Base-by-base conservation (phyloP, 1,140 invertebrate genomes). In the Aleiodes sp. region DNA sequence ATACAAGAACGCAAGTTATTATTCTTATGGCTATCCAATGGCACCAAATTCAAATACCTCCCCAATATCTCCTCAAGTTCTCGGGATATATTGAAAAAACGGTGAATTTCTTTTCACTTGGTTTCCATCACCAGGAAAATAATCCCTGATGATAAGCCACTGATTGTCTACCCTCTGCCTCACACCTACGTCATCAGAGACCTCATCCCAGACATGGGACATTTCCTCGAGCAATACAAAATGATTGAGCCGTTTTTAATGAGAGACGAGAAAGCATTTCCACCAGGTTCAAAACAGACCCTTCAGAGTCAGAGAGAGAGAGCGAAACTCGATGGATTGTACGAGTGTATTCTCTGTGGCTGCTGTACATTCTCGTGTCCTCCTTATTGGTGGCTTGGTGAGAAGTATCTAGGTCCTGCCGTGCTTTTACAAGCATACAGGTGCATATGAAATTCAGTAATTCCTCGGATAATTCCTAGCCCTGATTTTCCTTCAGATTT, bases 171-270 rank as follows among this genome's bases (percentile, higher is more conserved):
- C 80, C 96, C 96, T 9, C 84, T 98, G 35, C 96, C 96, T 7
- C 96, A 98, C 77, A 93, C 96, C 91, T 97, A 96, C 79, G 94
- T 97, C 1, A 90, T 97, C 14, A 94, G 95, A 82, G 96, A 98
- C 86, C 84, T 98, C 37, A 92, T 97, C 12, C 93, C 94, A 29
- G 94, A 96, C 80, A 92, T 97, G 93, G 93, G 87, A 31, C 91
- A 95, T 74, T 98, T 97, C 84, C 94, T 95, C 77, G 86, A 91
- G 31, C 95, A 96, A 75, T 97, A 97, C 82, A 89, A 89, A 60
- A 91, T 89, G 8, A 96, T 98, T 76, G 90, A 96, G 71, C 96
- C 96, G 0, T 97, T 92, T 88, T 85, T 98, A 46, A 92, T 96
- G 74, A 89, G 93, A 66, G 90, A 90, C 52, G 78, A 89, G 60